phyloP scores from a whole-genome alignment of 2,888 invertebrate genomes.

The Lysandra coridon region DNA sequence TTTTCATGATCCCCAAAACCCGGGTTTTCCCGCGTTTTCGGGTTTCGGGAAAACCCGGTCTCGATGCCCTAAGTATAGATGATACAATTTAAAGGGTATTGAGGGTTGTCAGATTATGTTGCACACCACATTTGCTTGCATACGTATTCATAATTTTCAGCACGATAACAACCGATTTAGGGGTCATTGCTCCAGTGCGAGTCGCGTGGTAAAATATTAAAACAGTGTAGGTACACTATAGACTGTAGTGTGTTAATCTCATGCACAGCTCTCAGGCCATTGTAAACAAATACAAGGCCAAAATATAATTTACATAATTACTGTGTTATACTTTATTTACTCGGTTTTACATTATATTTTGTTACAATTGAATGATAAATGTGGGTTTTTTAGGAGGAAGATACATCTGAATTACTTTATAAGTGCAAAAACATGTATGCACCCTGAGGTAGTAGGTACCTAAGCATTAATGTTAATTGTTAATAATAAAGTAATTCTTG shows the following conservation, averaged over 20 bases:
- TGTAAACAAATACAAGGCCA: conserved; percentile 22
- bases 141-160: neutral
- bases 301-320: conserved; percentile 10
- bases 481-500: too few relatives aligned
- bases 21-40: too few relatives aligned
- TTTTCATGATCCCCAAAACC: too few relatives aligned
- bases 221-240: neutral
- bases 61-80: too few relatives aligned
- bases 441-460: too few relatives aligned
- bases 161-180: neutral
- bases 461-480: too few relatives aligned
- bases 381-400: neutral
- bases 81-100: too few relatives aligned
- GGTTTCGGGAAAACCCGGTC: too few relatives aligned
- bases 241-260: neutral
- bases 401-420: neutral
- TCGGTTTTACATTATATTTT: neutral
- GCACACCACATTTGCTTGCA: neutral
- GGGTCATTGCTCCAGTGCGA: neutral
- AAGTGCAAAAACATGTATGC: too few relatives aligned
- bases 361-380: neutral
- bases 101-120: neutral
- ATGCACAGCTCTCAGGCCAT: neutral
- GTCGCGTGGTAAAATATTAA: conserved; percentile 1
- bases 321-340: neutral